Evolutionary conservation across 1,140 invertebrate species (phyloP), one percentile per base, ranked within the genome.

Genomic region (Saccostrea echinata): DNA sequence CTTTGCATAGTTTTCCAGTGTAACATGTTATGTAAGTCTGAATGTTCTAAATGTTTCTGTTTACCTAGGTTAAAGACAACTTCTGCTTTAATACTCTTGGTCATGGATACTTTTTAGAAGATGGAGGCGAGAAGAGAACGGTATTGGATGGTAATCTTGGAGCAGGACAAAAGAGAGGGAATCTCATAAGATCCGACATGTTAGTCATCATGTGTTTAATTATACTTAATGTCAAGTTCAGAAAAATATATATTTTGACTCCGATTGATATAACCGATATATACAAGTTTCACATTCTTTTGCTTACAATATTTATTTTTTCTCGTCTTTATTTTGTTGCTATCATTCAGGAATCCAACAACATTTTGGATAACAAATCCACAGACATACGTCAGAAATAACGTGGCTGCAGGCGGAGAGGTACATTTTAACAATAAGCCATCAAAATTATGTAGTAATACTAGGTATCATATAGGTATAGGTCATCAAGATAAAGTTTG

Each of bases 71-170:
- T 3, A 81, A 87, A n/a, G 64, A 91, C 35, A 92, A 91, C 68
- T 92, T 93, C 6, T 90, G 89, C 35, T 93, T 90, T 81, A 81
- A 93, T n/a, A 81, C 81, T 43, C 81, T 89, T 4, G 93, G 93
- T 35, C 92, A 93, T 84, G 91, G 90, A 16, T 93, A 90, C 68
- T 93, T 92, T 87, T 80, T 93, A 13, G 92, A 92, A 84, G 93
- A 93, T 86, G 93, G 93, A 13, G 90, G 90, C 4, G 93, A 93
- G 84, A 90, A 91, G 84, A 43, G 88, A 13, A 93, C 87, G 0
- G 82, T 90, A 1, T 89, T 93, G 18, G 85, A 90, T 52, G 88
- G 89, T 1, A 93, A 93, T 53, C 83, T 93, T 1, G 92, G 89
- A 8, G 71, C 90, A 0, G 89, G 86, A 21, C 90, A 86, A 24